A percentile compares a stretch with the other conserved stretches of the same genome.
Conservation (phyloP, 2,888 invertebrate genomes). For the Chrysolina americana region DNA sequence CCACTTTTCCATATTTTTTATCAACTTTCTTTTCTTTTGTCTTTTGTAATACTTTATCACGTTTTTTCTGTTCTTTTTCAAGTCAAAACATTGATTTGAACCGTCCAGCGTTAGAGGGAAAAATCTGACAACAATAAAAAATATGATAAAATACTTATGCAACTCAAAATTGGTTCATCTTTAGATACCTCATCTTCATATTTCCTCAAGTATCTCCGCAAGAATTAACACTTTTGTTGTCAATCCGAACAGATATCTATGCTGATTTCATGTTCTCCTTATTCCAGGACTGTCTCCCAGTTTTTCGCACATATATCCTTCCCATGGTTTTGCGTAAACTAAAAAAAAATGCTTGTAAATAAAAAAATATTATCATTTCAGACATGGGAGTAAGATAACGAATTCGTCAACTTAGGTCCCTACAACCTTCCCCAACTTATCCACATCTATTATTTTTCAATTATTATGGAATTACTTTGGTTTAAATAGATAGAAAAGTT, state of each 20-base stretch:
- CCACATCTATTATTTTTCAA: not conserved
- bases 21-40: too few species aligned
- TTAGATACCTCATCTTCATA: conserved; percentile 29
- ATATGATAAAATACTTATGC: not conserved
- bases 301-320: conserved; percentile 29
- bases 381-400: conserved; percentile 26
- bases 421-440: conserved; percentile 18
- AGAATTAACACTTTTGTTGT: conserved; percentile 29
- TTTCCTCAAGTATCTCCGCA: conserved; percentile 27
- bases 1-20: too few species aligned
- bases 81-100: conserved; percentile 8
- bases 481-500: conserved; percentile 8
- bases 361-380: conserved; percentile 24
- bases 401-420: conserved; percentile 21
- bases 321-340: conserved; percentile 31
- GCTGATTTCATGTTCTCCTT: conserved; percentile 30
- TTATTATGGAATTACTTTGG: conserved; percentile 19
- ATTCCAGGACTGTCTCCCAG: conserved; percentile 28
- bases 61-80: too few species aligned
- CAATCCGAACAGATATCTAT: conserved; percentile 28
- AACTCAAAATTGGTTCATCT: conserved; percentile 12
- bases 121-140: conserved; percentile 26
- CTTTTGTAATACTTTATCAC: too few species aligned
- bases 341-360: conserved; percentile 22
- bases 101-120: not conserved